phyloP scores from a whole-genome alignment of 1,140 invertebrate species.

The Trichogramma pretiosum region DNA sequence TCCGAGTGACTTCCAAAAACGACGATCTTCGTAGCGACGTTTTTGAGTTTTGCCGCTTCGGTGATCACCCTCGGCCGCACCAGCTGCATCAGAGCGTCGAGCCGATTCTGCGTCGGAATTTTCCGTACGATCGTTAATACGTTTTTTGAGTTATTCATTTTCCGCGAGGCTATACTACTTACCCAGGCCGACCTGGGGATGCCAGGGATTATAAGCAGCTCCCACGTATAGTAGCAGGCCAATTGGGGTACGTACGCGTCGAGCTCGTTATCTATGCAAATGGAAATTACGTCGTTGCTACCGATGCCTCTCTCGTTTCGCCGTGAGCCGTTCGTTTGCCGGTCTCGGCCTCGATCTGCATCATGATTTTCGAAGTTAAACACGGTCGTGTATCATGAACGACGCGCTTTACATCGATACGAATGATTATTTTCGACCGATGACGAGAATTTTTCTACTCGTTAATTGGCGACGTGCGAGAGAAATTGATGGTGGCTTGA shows the following conservation, averaged over 20 bases:
- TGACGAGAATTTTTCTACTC: too few species aligned
- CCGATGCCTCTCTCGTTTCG: slow-evolving; percentile 35
- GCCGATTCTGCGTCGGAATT: slow-evolving; percentile 5
- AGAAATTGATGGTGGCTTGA: too few species aligned
- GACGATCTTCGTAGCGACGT: slow-evolving; percentile 6
- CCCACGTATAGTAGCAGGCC: slow-evolving; percentile 41
- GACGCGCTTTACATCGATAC: too few species aligned
- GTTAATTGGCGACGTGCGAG: too few species aligned
- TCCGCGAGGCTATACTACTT: too few species aligned
- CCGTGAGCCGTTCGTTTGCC: slow-evolving; percentile 37
- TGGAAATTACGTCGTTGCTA: slow-evolving; percentile 37
- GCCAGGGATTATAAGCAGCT: slow-evolving; percentile 21
- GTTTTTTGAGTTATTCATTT: too few species aligned
- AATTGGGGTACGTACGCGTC: slow-evolving; percentile 41
- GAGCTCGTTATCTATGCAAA: slow-evolving; percentile 39
- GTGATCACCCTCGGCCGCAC: slow-evolving; percentile 5
- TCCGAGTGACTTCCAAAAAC: not conserved
- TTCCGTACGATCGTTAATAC: too few species aligned
- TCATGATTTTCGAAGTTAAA: not conserved
- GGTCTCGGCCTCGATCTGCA: slow-evolving; percentile 40
- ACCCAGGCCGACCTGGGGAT: not conserved
- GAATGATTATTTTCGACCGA: too few species aligned
- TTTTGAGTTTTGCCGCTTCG: slow-evolving; percentile 6
- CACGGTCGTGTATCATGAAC: too few species aligned
- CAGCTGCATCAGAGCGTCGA: not conserved